These are phyloP conservation scores for Gasteruption jaculator DNA, from an alignment of 2,888 invertebrate genomes.

Conservation along the genomic window DNA sequence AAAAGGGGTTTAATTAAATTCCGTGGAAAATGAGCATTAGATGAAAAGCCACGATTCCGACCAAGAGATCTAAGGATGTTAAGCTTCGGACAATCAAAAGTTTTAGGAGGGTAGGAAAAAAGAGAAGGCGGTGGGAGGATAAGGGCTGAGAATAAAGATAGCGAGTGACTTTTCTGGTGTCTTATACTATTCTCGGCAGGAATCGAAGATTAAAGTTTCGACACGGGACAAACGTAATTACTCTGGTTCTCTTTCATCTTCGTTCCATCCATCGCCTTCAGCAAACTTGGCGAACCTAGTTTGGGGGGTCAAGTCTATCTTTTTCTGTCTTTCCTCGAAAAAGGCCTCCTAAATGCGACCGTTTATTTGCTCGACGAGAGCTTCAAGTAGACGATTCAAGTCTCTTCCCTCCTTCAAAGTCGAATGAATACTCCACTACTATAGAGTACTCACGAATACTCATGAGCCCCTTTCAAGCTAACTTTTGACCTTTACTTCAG, in stretches of 20 bases:
- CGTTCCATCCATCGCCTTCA: conserved; percentile 29
- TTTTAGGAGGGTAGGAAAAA: too few species aligned
- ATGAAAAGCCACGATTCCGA: too few species aligned
- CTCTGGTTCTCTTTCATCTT: conserved; percentile 35
- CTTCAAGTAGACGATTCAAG: conserved; percentile 4
- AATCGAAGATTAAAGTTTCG: conserved; percentile 37
- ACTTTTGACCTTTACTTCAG: conserved; percentile 8
- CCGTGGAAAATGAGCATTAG: conserved; percentile 9
- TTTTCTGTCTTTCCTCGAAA: too few species aligned
- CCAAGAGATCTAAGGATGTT: too few species aligned
- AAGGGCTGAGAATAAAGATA: too few species aligned
- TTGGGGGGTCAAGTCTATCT: conserved; percentile 25
- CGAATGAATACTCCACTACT: conserved; percentile 15
- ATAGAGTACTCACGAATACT: too few species aligned
- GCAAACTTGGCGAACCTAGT: conserved; percentile 27
- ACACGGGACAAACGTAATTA: conserved; percentile 34
- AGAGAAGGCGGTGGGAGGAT: too few species aligned
- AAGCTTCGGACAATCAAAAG: too few species aligned
- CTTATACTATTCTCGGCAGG: too few species aligned
- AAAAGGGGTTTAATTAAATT: too few species aligned
- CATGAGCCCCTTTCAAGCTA: conserved; percentile 6
- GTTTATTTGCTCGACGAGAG: conserved; percentile 28
- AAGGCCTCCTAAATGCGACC: conserved; percentile 28
- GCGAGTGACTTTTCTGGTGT: too few species aligned
- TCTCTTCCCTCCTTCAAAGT: conserved; percentile 2